A percentile compares a stretch with the other conserved stretches of the same genome.
These are phyloP conservation scores for Urocolius indicus DNA, from an alignment of 2,113 vertebrate genomes.

Conservation along the genomic window DNA sequence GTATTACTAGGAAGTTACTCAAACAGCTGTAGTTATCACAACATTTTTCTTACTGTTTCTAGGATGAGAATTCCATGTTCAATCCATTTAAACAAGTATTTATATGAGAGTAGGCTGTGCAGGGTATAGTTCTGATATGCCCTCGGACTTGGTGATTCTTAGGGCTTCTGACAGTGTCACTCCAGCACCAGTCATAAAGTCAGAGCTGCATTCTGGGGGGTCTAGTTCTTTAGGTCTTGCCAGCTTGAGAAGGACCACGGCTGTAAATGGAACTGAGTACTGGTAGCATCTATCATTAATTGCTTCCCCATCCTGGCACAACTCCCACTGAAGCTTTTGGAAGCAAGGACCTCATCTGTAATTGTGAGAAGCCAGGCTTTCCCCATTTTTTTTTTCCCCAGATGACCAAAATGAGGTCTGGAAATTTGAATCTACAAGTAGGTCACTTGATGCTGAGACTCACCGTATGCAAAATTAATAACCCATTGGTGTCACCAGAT, in stretches of 20 bases:
- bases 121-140: not conserved
- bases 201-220: not conserved
- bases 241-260: not conserved
- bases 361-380: not conserved
- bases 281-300: not conserved
- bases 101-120: accelerated
- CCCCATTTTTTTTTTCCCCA: not conserved
- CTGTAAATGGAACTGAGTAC: not conserved
- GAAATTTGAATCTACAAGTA: not conserved
- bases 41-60: not conserved
- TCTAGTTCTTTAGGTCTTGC: not conserved
- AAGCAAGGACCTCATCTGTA: not conserved
- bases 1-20: not conserved
- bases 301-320: not conserved
- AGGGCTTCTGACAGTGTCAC: not conserved
- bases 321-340: not conserved
- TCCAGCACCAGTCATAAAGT: not conserved
- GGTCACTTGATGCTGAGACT: not conserved
- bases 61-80: not conserved
- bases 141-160: not conserved
- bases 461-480: not conserved
- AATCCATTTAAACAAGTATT: not conserved
- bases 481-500: not conserved
- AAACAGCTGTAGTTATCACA: not conserved
- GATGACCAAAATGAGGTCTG: not conserved